Conservation (phyloP, 2,797 vertebrate species). For the Adelosebastes latens region DNA sequence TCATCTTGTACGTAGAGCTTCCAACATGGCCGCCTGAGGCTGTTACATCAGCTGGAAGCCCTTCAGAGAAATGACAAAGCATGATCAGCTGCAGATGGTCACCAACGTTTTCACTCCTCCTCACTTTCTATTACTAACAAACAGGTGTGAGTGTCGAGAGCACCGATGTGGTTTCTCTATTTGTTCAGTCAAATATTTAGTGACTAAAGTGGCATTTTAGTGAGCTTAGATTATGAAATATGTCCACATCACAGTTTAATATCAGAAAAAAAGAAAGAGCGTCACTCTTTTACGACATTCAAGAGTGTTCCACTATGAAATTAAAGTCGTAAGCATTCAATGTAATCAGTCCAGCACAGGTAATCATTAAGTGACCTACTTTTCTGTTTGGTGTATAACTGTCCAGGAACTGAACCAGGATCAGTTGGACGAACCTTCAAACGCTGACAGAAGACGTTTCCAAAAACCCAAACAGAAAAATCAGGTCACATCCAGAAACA, state of each 20-base stretch:
- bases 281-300: neutral
- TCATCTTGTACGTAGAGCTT: too few species aligned
- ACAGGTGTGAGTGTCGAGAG: neutral
- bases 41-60: constrained; percentile 4
- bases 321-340: too few species aligned
- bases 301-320: neutral
- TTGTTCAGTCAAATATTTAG: neutral
- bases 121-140: neutral
- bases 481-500: neutral
- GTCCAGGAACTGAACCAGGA: constrained; percentile 27
- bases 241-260: neutral
- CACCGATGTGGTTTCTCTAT: neutral
- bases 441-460: constrained; percentile 5
- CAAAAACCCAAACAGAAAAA: constrained; percentile 9
- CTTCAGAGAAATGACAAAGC: constrained; percentile 23
- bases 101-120: constrained; percentile 23
- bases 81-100: constrained; percentile 9
- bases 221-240: neutral
- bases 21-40: too few species aligned
- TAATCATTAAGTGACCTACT: constrained; percentile 21
- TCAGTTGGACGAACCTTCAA: constrained; percentile 26
- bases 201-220: neutral
- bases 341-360: neutral
- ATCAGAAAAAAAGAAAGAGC: neutral
- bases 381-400: constrained; percentile 1